Evolutionary conservation across 2,113 vertebrate genomes (phyloP).

Genomic region (Rostratula benghalensis): DNA sequence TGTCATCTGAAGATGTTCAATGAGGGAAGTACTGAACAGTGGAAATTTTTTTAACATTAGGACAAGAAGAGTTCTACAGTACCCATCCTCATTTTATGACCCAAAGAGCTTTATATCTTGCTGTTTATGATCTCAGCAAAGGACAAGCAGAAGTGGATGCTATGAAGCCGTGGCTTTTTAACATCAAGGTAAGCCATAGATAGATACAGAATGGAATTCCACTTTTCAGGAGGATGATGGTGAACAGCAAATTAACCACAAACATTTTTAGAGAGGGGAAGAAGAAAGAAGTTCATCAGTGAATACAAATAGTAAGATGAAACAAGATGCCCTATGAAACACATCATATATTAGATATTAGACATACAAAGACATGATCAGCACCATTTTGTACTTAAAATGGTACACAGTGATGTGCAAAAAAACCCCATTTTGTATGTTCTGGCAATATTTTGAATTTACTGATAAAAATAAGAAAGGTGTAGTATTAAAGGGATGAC

Average conservation of each 20-base stretch:
- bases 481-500: neutral
- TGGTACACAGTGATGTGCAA: neutral
- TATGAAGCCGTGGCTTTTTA: conserved; percentile 97
- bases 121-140: conserved; percentile 93
- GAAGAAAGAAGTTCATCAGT: neutral
- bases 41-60: conserved; percentile 65
- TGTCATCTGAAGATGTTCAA: neutral
- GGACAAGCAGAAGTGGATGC: conserved; percentile 87
- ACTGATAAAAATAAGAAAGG: neutral
- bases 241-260: neutral
- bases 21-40: neutral
- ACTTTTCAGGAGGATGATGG: neutral
- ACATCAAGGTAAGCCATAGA: conserved; percentile 85
- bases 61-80: conserved; percentile 89
- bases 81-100: conserved; percentile 94
- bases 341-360: neutral
- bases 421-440: neutral
- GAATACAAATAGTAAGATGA: neutral
- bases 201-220: neutral
- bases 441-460: neutral
- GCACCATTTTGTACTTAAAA: neutral
- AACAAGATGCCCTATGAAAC: neutral
- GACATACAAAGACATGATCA: neutral
- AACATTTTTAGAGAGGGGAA: neutral
- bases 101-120: conserved; percentile 89